phyloP scores from a whole-genome alignment of 2,888 invertebrate species.

The Spodoptera exigua region DNA sequence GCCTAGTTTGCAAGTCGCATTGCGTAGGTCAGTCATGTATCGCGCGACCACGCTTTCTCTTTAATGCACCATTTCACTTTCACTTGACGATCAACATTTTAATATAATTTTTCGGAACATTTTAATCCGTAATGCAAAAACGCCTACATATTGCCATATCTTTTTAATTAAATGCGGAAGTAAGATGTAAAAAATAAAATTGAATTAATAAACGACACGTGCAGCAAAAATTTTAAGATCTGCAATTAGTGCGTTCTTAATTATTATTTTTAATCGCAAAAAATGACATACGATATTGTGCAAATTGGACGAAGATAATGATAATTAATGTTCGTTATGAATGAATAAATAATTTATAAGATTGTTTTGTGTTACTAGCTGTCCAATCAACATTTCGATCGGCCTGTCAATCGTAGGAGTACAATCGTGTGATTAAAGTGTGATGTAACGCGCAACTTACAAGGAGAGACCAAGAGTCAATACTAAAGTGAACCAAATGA shows the following conservation, averaged over 20 bases:
- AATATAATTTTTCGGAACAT: conserved; percentile 39
- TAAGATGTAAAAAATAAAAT: conserved; percentile 11
- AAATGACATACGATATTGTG: conserved; percentile 10
- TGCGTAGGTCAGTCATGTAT: conserved; percentile 84
- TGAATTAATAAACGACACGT: conserved; percentile 8
- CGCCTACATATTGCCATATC: conserved; percentile 8
- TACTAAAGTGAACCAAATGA: conserved; percentile 68
- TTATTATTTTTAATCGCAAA: conserved; percentile 30
- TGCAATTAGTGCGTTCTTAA: conserved; percentile 19
- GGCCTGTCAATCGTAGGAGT: conserved; percentile 31
- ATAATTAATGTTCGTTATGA: conserved; percentile 24
- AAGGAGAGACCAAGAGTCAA: conserved; percentile 65
- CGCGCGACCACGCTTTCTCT: conserved; percentile 79
- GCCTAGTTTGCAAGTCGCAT: conserved; percentile 77
- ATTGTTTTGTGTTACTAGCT: conserved; percentile 15
- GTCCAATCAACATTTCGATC: conserved; percentile 52
- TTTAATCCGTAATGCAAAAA: conserved; percentile 27
- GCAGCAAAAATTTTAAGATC: conserved; percentile 9
- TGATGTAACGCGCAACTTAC: conserved; percentile 65
- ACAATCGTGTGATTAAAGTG: conserved; percentile 54
- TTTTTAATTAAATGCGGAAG: conserved; percentile 14
- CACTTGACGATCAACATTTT: conserved; percentile 64
- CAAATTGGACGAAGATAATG: conserved; percentile 24
- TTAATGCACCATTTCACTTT: conserved; percentile 78
- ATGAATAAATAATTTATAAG: conserved; percentile 23